Evolutionary conservation across 2,888 invertebrate genomes (phyloP), one percentile per base, ranked within the genome.

Genomic region (Orthosia incerta): DNA sequence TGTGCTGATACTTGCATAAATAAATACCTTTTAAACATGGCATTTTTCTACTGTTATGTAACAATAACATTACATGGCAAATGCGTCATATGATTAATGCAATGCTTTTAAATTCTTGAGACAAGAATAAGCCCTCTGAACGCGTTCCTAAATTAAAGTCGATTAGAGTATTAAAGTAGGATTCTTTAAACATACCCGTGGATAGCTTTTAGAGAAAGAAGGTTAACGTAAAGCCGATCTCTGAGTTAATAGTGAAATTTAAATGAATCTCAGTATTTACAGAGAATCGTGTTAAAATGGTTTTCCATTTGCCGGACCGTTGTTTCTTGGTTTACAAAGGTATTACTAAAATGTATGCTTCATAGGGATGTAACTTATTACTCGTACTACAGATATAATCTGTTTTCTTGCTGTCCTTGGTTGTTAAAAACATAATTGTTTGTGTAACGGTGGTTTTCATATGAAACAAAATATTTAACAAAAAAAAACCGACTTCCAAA

Each of bases 161-260:
- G 50, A 53, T 59, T 50, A 18, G 16, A 53, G 39, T 59, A 53
- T 63, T 50, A 63, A 57, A 55, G 48, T 79, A 55, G 23, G 23
- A 57, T 71, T 71, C 23, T 76, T 71, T 79, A 23, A 50, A 66
- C 53, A 26, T 23, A 79, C 56, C 57, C 15, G 31, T 23, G n/a
- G n/a, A 45, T 18, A 80, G 20, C 51, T 57, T 13, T 4, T 51
- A 59, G 18, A 63, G 39, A 55, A 60, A 55, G 16, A 39, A 51
- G 23, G 31, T 61, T 65, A 56, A 72, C 46, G 71, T 13, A 72
- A 59, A 60, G 59, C 7, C 26, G 26, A 7, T 9, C 53, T 45
- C 20, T 18, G 26, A 45, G 72, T 46, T 51, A 59, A 59, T 72
- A 72, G 50, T 53, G 59, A 31, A 71, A 45, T 53, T 55, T 55